phyloP scores from a whole-genome alignment of 2,888 invertebrate species.

The Mythimna ferrago region DNA sequence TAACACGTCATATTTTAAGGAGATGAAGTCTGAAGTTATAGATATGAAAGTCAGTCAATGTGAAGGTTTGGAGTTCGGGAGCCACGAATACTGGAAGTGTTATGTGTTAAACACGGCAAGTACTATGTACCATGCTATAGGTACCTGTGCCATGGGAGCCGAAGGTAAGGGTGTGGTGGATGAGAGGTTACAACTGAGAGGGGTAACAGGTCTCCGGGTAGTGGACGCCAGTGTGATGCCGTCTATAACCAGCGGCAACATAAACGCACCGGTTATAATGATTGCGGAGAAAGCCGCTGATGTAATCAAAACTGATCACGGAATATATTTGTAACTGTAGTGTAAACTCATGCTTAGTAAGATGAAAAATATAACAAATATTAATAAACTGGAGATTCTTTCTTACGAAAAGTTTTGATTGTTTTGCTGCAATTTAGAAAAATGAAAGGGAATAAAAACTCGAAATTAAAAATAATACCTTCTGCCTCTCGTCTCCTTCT shows the following conservation, averaged over 20 bases:
- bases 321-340: slow-evolving; percentile 58
- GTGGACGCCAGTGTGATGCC: slow-evolving; percentile 97
- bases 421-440: too few relatives aligned
- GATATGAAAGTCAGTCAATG: slow-evolving; percentile 67
- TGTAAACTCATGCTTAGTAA: neutral
- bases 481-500: too few relatives aligned
- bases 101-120: slow-evolving; percentile 80
- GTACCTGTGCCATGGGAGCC: slow-evolving; percentile 79
- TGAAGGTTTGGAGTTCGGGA: slow-evolving; percentile 58
- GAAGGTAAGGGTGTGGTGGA: slow-evolving; percentile 75
- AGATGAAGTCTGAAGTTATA: slow-evolving; percentile 63
- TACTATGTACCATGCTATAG: slow-evolving; percentile 90
- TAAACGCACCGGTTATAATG: slow-evolving; percentile 96
- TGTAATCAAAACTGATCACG: slow-evolving; percentile 94
- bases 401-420: too few relatives aligned
- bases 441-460: too few relatives aligned
- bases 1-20: slow-evolving; percentile 70
- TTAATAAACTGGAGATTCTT: too few relatives aligned
- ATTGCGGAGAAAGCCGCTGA: slow-evolving; percentile 96
- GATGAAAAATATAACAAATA: too few relatives aligned
- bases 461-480: too few relatives aligned
- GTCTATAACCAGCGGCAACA: slow-evolving; percentile 94
- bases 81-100: slow-evolving; percentile 76
- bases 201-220: slow-evolving; percentile 91
- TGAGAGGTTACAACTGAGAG: slow-evolving; percentile 83